Evolutionary conservation across 2,113 vertebrate genomes (phyloP).

Genomic region (Toxotes jaculatrix): DNA sequence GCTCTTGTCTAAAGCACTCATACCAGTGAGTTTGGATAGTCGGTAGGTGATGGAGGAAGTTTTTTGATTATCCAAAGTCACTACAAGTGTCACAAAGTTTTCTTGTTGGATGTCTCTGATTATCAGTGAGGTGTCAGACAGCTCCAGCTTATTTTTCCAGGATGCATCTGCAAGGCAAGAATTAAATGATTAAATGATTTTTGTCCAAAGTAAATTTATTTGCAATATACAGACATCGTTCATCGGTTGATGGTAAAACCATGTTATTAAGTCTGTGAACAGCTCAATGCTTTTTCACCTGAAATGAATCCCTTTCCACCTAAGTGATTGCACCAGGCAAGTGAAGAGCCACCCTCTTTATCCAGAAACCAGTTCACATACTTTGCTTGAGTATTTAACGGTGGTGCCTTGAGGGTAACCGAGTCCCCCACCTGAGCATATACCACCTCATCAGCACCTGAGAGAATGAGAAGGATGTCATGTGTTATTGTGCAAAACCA

Average conservation of each 20-base stretch:
- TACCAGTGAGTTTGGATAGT: conserved; percentile 55
- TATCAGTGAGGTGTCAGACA: conserved; percentile 5
- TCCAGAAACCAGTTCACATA: conserved; percentile 55
- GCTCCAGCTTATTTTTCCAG: not conserved
- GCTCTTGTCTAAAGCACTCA: conserved; percentile 23
- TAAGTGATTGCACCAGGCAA: not conserved
- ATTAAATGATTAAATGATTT: not conserved
- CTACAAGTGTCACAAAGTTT: conserved; percentile 55
- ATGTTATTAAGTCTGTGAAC: not conserved
- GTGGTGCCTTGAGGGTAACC: not conserved
- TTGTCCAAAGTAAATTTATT: not conserved
- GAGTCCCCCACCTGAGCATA: conserved; percentile 54
- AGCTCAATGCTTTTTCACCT: conserved; percentile 7
- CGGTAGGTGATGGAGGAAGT: not conserved
- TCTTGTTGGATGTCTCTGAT: conserved; percentile 44
- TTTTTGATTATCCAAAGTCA: accelerated
- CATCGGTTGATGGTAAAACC: not conserved
- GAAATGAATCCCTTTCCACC: accelerated
- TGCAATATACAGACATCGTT: not conserved
- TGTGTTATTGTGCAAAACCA: not conserved
- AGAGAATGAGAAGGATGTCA: conserved; percentile 23
- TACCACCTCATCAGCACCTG: conserved; percentile 19
- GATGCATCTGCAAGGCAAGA: conserved; percentile 11
- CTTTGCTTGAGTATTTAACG: accelerated
- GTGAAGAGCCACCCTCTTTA: accelerated